Evolutionary conservation across 2,888 invertebrate genomes (phyloP).

Genomic region (Scrobipalpa atriplicella): DNA sequence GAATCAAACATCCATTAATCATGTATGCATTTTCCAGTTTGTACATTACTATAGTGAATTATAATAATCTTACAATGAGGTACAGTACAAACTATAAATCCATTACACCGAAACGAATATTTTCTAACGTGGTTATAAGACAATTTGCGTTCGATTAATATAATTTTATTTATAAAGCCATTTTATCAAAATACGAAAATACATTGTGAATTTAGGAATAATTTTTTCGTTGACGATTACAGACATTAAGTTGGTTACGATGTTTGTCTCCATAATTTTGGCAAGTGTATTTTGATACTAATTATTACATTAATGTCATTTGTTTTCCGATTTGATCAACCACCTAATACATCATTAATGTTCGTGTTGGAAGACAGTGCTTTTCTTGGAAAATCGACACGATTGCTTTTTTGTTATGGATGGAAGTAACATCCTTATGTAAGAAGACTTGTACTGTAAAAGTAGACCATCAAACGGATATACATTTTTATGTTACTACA

Average conservation of each 20-base stretch:
- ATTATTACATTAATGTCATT: too few species aligned
- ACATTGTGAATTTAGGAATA: conserved; percentile 51
- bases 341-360: conserved; percentile 27
- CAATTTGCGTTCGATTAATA: conserved; percentile 58
- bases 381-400: conserved; percentile 3
- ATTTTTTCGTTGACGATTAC: conserved; percentile 50
- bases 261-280: neutral
- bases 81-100: conserved; percentile 52
- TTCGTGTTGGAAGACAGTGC: conserved; percentile 15
- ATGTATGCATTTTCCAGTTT: conserved; percentile 40
- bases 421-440: neutral
- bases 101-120: conserved; percentile 60
- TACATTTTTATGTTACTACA: neutral
- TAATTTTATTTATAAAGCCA: conserved; percentile 58
- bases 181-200: conserved; percentile 66
- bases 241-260: conserved; percentile 34
- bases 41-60: conserved; percentile 52
- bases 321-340: neutral
- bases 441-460: conserved; percentile 4
- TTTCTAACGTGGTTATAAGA: conserved; percentile 32
- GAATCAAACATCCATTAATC: conserved; percentile 14
- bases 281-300: conserved; percentile 5
- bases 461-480: neutral
- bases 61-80: conserved; percentile 56
- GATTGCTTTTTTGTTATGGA: neutral